A percentile compares a stretch with the other conserved stretches of the same genome.
Conservation (phyloP, 2,113 vertebrate genomes). For the Sebastes fasciatus region DNA sequence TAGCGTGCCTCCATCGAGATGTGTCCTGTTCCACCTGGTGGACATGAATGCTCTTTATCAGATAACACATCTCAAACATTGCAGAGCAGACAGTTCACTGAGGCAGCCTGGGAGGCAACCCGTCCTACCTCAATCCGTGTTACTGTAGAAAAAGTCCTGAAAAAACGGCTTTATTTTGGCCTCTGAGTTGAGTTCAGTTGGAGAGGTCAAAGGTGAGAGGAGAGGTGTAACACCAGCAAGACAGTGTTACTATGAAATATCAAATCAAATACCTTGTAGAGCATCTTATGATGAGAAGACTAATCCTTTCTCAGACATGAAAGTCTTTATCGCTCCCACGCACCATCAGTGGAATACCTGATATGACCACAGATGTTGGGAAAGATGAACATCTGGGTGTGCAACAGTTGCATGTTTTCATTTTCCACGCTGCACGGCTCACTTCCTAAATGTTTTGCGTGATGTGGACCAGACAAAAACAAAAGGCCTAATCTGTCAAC, state of each 20-base stretch:
- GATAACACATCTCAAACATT: constrained; percentile 61
- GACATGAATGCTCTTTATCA: constrained; percentile 75
- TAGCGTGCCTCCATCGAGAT: constrained; percentile 81
- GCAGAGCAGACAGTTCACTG: constrained; percentile 28
- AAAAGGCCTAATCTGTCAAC: constrained; percentile 64
- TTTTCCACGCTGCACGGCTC: constrained; percentile 52
- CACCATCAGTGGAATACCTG: not conserved
- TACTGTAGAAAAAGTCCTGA: not conserved
- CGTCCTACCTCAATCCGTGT: not conserved
- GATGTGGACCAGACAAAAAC: constrained; percentile 75
- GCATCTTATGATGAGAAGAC: constrained; percentile 18
- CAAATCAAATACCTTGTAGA: not conserved
- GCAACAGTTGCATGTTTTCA: constrained; percentile 58
- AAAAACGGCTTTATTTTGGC: constrained; percentile 1
- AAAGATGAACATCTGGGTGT: constrained; percentile 55
- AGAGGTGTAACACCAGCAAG: not conserved
- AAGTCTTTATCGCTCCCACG: constrained; percentile 12
- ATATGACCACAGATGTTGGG: constrained; percentile 47
- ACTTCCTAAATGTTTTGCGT: constrained; percentile 58
- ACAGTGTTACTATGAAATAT: not conserved
- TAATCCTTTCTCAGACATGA: constrained; percentile 12
- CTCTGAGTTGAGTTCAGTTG: not conserved
- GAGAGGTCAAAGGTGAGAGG: constrained; percentile 50
- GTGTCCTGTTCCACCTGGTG: constrained; percentile 77
- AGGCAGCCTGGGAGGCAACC: constrained; percentile 12